Percentiles rank a stretch among this genome's conserved stretches.
Conservation (phyloP, 2,113 vertebrate genomes). For the Myotis lucifugus region DNA sequence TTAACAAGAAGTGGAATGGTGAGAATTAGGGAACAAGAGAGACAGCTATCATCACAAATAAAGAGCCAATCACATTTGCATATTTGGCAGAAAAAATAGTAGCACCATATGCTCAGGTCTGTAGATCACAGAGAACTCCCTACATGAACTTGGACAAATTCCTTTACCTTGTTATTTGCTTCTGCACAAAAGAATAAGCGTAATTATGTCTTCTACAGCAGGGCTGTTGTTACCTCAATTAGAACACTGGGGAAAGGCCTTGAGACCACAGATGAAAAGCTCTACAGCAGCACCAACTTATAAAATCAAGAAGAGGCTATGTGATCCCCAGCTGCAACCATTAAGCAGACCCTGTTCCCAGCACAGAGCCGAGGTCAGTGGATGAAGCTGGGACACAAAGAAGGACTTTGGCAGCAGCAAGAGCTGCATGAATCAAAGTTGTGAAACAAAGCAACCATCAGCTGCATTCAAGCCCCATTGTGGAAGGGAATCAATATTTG, state of each 20-base stretch:
- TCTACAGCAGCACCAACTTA: neutral
- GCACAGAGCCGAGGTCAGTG: constrained; percentile 38
- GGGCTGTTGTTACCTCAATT: neutral
- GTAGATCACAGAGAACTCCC: constrained; percentile 11
- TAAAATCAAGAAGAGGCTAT: neutral
- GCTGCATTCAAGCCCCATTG: constrained; percentile 65
- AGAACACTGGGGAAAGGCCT: constrained; percentile 1
- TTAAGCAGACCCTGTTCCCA: constrained; percentile 27
- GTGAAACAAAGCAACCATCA: constrained; percentile 66
- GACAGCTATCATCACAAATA: neutral
- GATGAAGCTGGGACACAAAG: constrained; percentile 59
- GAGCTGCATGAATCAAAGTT: constrained; percentile 59
- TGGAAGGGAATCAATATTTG: constrained; percentile 76
- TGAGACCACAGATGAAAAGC: constrained; percentile 3
- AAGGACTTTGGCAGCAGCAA: constrained; percentile 54
- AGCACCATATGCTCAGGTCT: neutral
- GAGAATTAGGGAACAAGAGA: neutral
- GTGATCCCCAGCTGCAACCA: constrained; percentile 65
- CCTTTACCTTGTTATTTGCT: constrained; percentile 38
- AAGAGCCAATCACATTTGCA: neutral
- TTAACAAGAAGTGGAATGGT: neutral
- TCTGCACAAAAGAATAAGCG: neutral
- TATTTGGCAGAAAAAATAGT: neutral
- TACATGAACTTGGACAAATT: constrained; percentile 27
- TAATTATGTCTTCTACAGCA: constrained; percentile 36